Base-by-base conservation (phyloP, 2,888 invertebrate genomes). In the Tholera decimalis region DNA sequence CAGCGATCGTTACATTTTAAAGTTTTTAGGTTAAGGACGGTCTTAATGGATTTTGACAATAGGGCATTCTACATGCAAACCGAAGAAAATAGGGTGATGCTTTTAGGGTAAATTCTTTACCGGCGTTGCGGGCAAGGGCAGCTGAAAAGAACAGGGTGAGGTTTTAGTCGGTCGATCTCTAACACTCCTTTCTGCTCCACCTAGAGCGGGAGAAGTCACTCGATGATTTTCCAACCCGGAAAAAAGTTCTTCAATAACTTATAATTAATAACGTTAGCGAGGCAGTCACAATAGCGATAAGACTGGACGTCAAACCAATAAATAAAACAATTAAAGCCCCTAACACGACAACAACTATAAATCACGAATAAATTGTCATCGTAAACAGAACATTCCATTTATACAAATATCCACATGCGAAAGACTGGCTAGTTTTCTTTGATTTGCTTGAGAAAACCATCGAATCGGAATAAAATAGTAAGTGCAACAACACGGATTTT, bases 11-110 rank as follows among this genome's bases (percentile, higher is more conserved):
- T 37, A 49, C 18, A 47, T 41, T 72, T 24, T 22, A 63, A 72
- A 69, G 54, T 43, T 64, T 47, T 13, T 63, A 63, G 64, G 72
- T 54, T 46, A 66, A 69, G 60, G 65, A 9, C 65, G 28, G 9
- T 5, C 33, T 15, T 41, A 66, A 47, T 39, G 26, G 30, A 47
- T 35, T n/a, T n/a, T n/a, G n/a, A n/a, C n/a, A n/a, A n/a, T n/a
- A n/a, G n/a, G n/a, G n/a, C n/a, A n/a, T n/a, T n/a, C n/a, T n/a
- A n/a, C n/a, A n/a, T n/a, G n/a, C n/a, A n/a, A n/a, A n/a, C n/a
- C n/a, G n/a, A n/a, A n/a, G n/a, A n/a, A n/a, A n/a, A n/a, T n/a
- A n/a, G n/a, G n/a, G n/a, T n/a, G n/a, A n/a, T n/a, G n/a, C n/a
- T n/a, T n/a, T n/a, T n/a, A n/a, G n/a, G n/a, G n/a, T n/a, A n/a